phyloP scores from a whole-genome alignment of 1,140 invertebrate species.

The Agraylea sexmaculata region DNA sequence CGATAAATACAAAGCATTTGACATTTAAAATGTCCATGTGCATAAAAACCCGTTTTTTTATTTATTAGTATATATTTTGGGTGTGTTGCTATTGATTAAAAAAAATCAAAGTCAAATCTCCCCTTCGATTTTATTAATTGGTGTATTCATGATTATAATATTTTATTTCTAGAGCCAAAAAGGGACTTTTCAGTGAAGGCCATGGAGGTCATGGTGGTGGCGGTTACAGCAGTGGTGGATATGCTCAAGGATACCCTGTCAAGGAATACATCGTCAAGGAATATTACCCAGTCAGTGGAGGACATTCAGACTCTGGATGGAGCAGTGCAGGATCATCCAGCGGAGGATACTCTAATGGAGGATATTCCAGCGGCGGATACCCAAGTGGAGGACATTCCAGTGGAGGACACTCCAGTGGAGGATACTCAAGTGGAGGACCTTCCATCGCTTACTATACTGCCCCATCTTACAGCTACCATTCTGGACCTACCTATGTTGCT shows the following conservation, averaged over 20 bases:
- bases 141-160: too few relatives aligned
- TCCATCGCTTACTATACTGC: constrained; percentile 8
- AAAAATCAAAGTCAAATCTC: too few relatives aligned
- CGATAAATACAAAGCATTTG: too few relatives aligned
- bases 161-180: too few relatives aligned
- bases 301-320: background rate
- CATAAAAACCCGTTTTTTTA: too few relatives aligned
- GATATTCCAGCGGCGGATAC: background rate
- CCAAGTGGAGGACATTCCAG: background rate
- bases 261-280: constrained; percentile 1
- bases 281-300: background rate
- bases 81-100: too few relatives aligned
- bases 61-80: too few relatives aligned
- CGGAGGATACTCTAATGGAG: background rate
- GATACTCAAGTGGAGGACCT: background rate
- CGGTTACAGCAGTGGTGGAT: background rate
- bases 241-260: background rate
- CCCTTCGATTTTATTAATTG: too few relatives aligned
- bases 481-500: constrained; percentile 7
- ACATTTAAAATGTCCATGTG: too few relatives aligned
- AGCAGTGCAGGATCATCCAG: background rate
- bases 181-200: background rate
- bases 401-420: background rate
- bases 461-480: constrained; percentile 13
- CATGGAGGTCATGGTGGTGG: too few relatives aligned